Conservation (phyloP, 2,113 vertebrate genomes). For the Albula glossodonta region DNA sequence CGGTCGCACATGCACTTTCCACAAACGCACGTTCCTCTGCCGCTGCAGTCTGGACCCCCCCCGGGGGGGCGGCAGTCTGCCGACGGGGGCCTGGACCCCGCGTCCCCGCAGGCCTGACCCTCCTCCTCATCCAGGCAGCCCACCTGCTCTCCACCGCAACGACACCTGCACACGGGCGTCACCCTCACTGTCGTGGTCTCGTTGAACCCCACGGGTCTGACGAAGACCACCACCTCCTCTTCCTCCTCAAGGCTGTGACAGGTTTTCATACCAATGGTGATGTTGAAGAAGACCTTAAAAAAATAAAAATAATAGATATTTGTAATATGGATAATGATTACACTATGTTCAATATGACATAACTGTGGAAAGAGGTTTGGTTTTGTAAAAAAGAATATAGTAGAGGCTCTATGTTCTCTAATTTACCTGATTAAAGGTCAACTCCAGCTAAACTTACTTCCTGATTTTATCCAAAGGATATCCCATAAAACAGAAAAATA, state of each 20-base stretch:
- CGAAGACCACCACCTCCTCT: conserved; percentile 68
- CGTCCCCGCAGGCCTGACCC: conserved; percentile 42
- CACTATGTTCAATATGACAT: too few species aligned
- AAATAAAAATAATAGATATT: conserved; percentile 17
- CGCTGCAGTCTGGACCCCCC: conserved; percentile 79
- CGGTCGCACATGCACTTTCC: conserved; percentile 86
- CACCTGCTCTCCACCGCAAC: conserved; percentile 56
- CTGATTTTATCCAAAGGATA: too few species aligned
- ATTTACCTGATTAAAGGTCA: too few species aligned
- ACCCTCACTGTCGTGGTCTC: conserved; percentile 81
- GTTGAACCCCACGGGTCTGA: conserved; percentile 93
- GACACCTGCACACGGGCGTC: conserved; percentile 77
- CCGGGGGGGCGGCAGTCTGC: conserved; percentile 61
- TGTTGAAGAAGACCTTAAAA: conserved; percentile 84
- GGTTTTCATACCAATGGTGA: conserved; percentile 80
- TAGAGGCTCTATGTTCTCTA: too few species aligned
- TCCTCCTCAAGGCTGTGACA: conserved; percentile 64
- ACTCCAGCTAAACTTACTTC: too few species aligned
- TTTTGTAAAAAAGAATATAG: too few species aligned
- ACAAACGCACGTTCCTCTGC: conserved; percentile 81
- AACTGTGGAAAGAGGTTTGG: too few species aligned
- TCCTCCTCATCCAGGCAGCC: conserved; percentile 70
- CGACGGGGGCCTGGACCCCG: conserved; percentile 33
- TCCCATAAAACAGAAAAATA: too few species aligned
- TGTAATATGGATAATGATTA: too few species aligned